phyloP scores from a whole-genome alignment of 2,113 vertebrate species.

The Podarcis muralis region DNA sequence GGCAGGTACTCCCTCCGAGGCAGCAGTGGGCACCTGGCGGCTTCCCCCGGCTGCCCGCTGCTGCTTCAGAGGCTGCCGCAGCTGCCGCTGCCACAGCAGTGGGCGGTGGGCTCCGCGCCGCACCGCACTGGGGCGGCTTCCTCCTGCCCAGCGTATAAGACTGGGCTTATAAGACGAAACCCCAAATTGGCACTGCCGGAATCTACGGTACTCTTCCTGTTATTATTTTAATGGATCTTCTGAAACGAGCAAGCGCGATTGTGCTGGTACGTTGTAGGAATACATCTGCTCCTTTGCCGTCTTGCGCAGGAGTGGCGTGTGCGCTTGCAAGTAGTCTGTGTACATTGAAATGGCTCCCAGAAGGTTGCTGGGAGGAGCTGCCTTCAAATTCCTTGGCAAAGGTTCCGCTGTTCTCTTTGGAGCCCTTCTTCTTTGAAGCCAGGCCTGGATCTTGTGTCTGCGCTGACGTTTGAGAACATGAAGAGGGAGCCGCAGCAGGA shows the following conservation, averaged over 20 bases:
- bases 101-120: no score
- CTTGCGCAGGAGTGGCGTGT: neutral
- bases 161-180: no score
- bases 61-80: no score
- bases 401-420: conserved; percentile 39
- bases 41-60: no score
- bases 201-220: neutral
- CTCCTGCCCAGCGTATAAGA: no score
- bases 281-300: neutral
- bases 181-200: no score
- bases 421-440: conserved; percentile 65
- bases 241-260: neutral
- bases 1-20: no score
- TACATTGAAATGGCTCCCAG: conserved; percentile 39
- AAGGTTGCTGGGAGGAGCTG: conserved; percentile 45
- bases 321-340: neutral
- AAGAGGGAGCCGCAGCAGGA: conserved; percentile 69
- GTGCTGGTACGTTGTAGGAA: neutral
- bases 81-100: no score
- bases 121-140: no score
- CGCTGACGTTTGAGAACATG: conserved; percentile 76
- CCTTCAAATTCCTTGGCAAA: conserved; percentile 65
- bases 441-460: conserved; percentile 79
- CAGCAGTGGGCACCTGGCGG: no score
- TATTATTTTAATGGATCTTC: neutral